Evolutionary conservation across 2,888 invertebrate species (phyloP).

Genomic region (Seladonia tumulorum): DNA sequence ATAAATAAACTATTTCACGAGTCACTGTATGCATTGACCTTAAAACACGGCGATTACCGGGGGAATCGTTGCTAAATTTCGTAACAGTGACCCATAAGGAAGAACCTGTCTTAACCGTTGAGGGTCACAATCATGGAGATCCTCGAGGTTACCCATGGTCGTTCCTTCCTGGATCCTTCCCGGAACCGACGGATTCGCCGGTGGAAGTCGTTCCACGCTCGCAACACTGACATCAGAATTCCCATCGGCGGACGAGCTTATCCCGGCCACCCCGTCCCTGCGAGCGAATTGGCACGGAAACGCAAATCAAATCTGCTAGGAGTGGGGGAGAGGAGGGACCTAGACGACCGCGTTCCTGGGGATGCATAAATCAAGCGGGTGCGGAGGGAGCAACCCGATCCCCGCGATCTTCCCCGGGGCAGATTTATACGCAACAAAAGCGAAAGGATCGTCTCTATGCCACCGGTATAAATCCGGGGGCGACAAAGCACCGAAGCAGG

Average conservation of each 20-base stretch:
- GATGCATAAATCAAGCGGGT: conserved; percentile 40
- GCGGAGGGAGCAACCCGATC: neutral
- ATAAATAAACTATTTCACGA: no score
- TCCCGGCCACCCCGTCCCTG: conserved; percentile 26
- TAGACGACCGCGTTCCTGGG: conserved; percentile 17
- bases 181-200: conserved; percentile 36
- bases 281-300: conserved; percentile 51
- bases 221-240: conserved; percentile 52
- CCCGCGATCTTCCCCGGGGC: neutral
- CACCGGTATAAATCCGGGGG: conserved; percentile 16
- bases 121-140: conserved; percentile 14
- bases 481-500: conserved; percentile 15
- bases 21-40: no score
- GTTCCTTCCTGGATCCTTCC: conserved; percentile 41
- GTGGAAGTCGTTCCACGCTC: conserved; percentile 47
- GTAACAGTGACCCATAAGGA: neutral
- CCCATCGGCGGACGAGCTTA: conserved; percentile 45
- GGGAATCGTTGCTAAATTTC: neutral
- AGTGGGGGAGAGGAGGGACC: neutral
- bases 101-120: neutral
- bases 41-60: neutral
- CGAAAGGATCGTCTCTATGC: neutral
- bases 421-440: conserved; percentile 20
- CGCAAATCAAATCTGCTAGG: conserved; percentile 49
- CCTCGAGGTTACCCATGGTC: conserved; percentile 41